Evolutionary conservation across 2,888 invertebrate species (phyloP), one percentile per base, ranked within the genome.

Genomic region (Oegoconia quadripuncta): DNA sequence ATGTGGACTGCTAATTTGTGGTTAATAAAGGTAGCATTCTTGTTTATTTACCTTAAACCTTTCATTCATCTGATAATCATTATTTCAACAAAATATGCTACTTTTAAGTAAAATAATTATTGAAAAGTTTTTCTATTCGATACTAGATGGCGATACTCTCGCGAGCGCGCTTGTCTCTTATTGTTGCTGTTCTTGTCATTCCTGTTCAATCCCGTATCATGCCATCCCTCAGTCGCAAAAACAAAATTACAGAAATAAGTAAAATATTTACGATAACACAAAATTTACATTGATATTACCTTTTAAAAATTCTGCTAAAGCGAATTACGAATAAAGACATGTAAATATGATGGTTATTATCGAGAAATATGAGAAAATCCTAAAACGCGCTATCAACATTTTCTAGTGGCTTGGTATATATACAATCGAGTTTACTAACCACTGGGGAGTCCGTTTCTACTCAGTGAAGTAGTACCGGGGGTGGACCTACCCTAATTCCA

Each of bases 371-470:
- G 46, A 41, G 48, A 53, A 35, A 57, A 50, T 33, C 42, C 58
- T 67, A 37, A 42, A 60, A 57, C 73, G 48, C 71, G 63, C 39
- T 54, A 58, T 44, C n/a, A 37, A 48, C 45, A 25, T 64, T 59
- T 63, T 45, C 22, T 0, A 5, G 1, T 8, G 6, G n/a, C 3
- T 23, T 41, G 18, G 44, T 39, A 38, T 50, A 49, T 3, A 46
- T 48, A 45, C 23, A 15, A 23, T n/a, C 11, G 3, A 9, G 23
- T 9, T 11, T 18, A 15, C 3, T 7, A 16, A 11, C 6, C 20
- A 30, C 6, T 15, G 25, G 59, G 63, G 71, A 70, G 76, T 77
- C 75, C 75, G 59, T 71, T 75, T 72, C 77, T 75, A 76, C 74
- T 48, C 72, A 74, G 78, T 59, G 12, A 52, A 48, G 63, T 64